Evolutionary conservation across 2,888 invertebrate genomes (phyloP).

Genomic region (Orthonychiurus folsomi): DNA sequence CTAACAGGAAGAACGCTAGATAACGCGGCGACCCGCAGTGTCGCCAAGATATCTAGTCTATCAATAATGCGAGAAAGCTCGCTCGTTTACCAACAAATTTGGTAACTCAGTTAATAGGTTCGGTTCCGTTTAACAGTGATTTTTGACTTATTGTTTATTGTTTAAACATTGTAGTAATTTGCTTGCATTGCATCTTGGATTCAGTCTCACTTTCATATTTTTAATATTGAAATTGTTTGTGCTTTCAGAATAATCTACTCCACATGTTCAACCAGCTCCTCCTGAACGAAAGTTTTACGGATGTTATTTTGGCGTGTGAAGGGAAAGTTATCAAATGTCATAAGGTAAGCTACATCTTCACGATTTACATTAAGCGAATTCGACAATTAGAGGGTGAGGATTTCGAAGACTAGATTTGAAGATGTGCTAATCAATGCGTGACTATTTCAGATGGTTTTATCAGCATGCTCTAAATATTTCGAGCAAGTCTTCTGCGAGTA

Average conservation of each 20-base stretch:
- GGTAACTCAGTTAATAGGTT: too few species aligned
- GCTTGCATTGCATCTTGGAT: too few species aligned
- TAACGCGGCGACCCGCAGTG: too few species aligned
- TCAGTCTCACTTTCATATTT: too few species aligned
- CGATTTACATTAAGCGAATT: not conserved
- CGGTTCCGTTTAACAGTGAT: too few species aligned
- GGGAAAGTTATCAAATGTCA: constrained; percentile 68
- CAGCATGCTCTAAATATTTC: constrained; percentile 86
- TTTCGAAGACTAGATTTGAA: not conserved
- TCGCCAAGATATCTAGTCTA: too few species aligned
- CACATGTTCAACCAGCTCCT: constrained; percentile 49
- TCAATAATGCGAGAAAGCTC: too few species aligned
- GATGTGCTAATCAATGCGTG: constrained; percentile 4
- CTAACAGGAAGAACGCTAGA: too few species aligned
- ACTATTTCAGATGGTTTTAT: constrained; percentile 63
- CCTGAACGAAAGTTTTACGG: constrained; percentile 79
- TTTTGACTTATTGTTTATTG: too few species aligned
- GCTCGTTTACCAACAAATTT: too few species aligned
- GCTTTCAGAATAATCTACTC: constrained; percentile 60
- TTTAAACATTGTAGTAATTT: too few species aligned
- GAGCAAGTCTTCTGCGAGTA: constrained; percentile 74
- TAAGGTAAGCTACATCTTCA: constrained; percentile 48
- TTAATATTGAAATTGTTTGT: too few species aligned
- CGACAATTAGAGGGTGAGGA: not conserved
- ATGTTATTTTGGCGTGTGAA: constrained; percentile 81